Conservation (phyloP, 1,140 invertebrate species). For the Platorchestia sp. region DNA sequence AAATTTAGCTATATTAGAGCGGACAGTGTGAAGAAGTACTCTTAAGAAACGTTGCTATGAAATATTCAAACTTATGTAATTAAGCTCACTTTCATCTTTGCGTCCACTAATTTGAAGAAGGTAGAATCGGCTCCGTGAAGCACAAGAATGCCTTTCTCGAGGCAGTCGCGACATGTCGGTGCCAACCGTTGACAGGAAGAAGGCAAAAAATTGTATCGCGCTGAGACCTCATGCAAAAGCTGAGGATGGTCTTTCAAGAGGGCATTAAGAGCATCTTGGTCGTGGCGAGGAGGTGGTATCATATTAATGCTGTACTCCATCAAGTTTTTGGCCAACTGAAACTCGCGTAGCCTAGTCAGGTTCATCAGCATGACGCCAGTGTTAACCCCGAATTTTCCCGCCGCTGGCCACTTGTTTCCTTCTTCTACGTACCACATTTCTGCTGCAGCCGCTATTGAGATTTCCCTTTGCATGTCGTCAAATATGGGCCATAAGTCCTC, state of each 20-base stretch:
- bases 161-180: conserved; percentile 55
- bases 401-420: conserved; percentile 44
- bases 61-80: not conserved
- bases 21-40: not conserved
- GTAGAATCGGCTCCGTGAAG: conserved; percentile 46
- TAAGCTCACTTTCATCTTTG: not conserved
- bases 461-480: conserved; percentile 22
- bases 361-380: conserved; percentile 62
- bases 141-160: conserved; percentile 54
- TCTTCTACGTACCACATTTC: conserved; percentile 63
- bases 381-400: conserved; percentile 60
- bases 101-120: conserved; percentile 45
- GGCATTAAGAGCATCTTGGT: conserved; percentile 64
- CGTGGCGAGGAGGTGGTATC: conserved; percentile 58
- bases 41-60: not conserved
- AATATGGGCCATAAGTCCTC: conserved; percentile 61
- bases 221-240: conserved; percentile 60
- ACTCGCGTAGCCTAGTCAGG: conserved; percentile 58
- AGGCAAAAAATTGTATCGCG: conserved; percentile 59
- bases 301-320: not conserved
- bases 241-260: conserved; percentile 56
- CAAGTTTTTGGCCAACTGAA: conserved; percentile 58
- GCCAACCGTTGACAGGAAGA: conserved; percentile 55
- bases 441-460: conserved; percentile 57
- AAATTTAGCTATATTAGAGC: not conserved